Conservation (phyloP, 2,113 vertebrate species). For the Ameiurus melas region DNA sequence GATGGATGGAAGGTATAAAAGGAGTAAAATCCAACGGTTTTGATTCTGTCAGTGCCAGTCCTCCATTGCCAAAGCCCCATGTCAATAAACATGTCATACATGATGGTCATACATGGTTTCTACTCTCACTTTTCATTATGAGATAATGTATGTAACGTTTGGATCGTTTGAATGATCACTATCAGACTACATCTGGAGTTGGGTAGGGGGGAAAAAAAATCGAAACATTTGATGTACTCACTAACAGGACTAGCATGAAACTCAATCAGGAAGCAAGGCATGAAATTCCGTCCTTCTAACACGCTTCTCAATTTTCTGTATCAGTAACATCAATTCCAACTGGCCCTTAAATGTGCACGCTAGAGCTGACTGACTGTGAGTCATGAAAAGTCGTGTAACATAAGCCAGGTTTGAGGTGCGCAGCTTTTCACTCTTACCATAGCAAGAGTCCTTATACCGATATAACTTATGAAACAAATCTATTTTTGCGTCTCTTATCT, state of each 20-base stretch:
- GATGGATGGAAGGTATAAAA: neutral
- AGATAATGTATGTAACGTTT: neutral
- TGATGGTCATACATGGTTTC: neutral
- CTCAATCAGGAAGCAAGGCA: neutral
- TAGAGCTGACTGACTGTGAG: neutral
- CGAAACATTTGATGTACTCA: neutral
- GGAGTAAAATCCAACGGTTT: neutral
- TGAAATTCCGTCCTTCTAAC: neutral
- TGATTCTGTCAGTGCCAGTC: neutral
- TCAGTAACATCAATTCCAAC: neutral
- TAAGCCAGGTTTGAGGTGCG: neutral
- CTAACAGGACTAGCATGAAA: neutral
- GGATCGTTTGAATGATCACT: neutral
- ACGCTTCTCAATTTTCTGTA: neutral
- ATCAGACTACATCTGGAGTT: neutral
- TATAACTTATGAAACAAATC: conserved; percentile 2
- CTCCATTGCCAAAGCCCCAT: neutral
- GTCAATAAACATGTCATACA: neutral
- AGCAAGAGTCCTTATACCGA: neutral
- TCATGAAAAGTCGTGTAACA: neutral
- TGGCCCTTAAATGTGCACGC: neutral
- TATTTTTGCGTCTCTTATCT: neutral
- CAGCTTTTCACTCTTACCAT: neutral
- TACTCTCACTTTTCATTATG: neutral
- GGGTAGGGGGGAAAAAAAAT: neutral